Evolutionary conservation across 1,140 invertebrate genomes (phyloP).

Genomic region (Drosophila ambigua): DNA sequence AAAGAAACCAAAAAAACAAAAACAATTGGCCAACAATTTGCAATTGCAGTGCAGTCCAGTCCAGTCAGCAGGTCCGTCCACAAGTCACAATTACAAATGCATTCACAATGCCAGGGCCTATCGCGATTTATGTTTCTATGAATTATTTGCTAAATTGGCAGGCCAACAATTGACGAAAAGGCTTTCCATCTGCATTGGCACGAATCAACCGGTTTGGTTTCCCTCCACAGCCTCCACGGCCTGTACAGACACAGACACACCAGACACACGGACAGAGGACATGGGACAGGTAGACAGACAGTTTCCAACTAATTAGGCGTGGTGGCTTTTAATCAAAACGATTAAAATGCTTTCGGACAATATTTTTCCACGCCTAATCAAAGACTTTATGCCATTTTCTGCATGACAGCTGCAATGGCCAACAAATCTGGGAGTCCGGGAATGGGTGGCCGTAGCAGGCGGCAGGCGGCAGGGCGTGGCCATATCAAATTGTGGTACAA

Average conservation of each 20-base stretch:
- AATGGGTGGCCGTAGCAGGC: slow-evolving; percentile 31
- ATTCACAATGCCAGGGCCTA: slow-evolving; percentile 71
- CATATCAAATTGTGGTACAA: slow-evolving; percentile 82
- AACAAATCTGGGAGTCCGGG: slow-evolving; percentile 24
- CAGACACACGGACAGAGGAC: neutral
- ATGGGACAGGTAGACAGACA: slow-evolving; percentile 14
- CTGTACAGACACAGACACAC: too few species aligned
- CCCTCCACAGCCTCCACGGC: too few species aligned
- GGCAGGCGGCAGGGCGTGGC: slow-evolving; percentile 55
- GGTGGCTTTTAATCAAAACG: slow-evolving; percentile 82
- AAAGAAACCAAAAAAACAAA: neutral
- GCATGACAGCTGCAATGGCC: slow-evolving; percentile 73
- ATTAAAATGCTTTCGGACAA: slow-evolving; percentile 82
- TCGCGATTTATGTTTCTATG: slow-evolving; percentile 79
- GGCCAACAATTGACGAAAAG: slow-evolving; percentile 72
- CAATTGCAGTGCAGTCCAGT: too few species aligned
- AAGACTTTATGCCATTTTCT: slow-evolving; percentile 76
- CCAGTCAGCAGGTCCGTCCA: slow-evolving; percentile 7
- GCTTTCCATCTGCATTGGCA: slow-evolving; percentile 49
- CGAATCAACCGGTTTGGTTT: slow-evolving; percentile 48
- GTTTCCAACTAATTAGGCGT: slow-evolving; percentile 80
- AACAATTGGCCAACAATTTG: slow-evolving; percentile 78
- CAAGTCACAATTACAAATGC: slow-evolving; percentile 59
- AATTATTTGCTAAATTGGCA: slow-evolving; percentile 79
- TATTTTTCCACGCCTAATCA: slow-evolving; percentile 82